Conservation (phyloP, 2,113 vertebrate species). For the Phylloscopus trochiloides region DNA sequence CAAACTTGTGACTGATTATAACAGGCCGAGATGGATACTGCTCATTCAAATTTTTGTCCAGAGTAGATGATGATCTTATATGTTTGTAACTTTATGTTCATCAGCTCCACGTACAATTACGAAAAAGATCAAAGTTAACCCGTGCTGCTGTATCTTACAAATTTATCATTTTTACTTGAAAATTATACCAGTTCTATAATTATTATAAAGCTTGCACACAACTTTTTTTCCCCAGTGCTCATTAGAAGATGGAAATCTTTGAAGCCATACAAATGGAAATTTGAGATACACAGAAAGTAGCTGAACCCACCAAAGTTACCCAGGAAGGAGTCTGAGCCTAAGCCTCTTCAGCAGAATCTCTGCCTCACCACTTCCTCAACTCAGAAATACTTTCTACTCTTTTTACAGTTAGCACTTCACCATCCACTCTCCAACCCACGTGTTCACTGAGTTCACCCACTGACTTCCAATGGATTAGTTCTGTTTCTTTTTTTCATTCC, state of each 20-base stretch:
- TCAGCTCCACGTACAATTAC: not conserved
- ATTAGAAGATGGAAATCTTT: not conserved
- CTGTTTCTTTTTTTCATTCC: not conserved
- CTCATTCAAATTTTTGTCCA: not conserved
- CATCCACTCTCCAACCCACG: accelerated
- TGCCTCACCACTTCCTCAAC: not conserved
- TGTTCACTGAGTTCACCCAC: not conserved
- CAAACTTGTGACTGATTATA: not conserved
- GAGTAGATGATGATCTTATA: not conserved
- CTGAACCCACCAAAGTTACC: not conserved
- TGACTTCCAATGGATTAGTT: not conserved
- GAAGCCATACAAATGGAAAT: not conserved
- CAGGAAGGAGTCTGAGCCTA: not conserved
- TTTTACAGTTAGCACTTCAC: not conserved
- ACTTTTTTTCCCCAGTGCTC: not conserved
- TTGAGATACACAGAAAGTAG: not conserved
- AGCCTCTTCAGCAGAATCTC: not conserved
- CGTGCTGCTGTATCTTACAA: not conserved
- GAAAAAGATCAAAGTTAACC: not conserved
- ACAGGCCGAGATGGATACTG: not conserved
- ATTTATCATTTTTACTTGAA: not conserved
- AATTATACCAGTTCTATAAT: not conserved
- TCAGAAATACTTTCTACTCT: not conserved
- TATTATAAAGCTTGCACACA: not conserved
- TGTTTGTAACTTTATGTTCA: not conserved